These are phyloP conservation scores for Acrocephalus kingi DNA, from an alignment of 2,113 vertebrate species.

Conservation along the genomic window DNA sequence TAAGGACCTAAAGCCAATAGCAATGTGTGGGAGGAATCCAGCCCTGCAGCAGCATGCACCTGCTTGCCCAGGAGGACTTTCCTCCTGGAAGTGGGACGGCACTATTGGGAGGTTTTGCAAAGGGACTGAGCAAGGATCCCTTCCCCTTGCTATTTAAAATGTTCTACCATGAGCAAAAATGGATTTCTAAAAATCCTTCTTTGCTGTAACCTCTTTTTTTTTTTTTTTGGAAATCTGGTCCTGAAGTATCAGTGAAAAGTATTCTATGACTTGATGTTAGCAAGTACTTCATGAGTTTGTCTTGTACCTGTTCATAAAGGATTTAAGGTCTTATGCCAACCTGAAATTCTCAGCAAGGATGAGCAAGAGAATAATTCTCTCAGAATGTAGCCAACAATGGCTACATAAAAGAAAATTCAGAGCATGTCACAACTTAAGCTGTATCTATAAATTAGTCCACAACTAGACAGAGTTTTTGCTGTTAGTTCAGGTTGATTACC, in stretches of 20 bases:
- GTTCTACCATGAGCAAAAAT: neutral
- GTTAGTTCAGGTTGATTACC: conserved; percentile 17
- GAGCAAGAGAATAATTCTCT: neutral
- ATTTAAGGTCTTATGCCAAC: neutral
- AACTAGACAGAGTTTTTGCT: neutral
- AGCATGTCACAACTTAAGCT: neutral
- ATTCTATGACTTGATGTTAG: neutral
- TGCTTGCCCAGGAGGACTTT: neutral
- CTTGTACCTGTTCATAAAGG: neutral
- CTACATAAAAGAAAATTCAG: neutral
- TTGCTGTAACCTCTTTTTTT: neutral
- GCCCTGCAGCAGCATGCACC: neutral
- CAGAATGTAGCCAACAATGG: neutral
- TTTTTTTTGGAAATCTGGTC: neutral
- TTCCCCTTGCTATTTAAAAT: neutral
- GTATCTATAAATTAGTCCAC: neutral
- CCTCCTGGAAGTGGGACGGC: neutral
- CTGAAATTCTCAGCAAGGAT: neutral
- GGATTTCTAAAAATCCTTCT: neutral
- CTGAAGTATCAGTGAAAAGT: neutral
- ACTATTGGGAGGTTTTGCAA: accelerated
- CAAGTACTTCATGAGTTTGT: neutral
- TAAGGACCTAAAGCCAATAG: neutral
- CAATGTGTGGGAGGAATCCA: neutral
- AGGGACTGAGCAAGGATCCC: neutral